Evolutionary conservation across 2,888 invertebrate species (phyloP).

Genomic region (Ennomos fuscantarius): DNA sequence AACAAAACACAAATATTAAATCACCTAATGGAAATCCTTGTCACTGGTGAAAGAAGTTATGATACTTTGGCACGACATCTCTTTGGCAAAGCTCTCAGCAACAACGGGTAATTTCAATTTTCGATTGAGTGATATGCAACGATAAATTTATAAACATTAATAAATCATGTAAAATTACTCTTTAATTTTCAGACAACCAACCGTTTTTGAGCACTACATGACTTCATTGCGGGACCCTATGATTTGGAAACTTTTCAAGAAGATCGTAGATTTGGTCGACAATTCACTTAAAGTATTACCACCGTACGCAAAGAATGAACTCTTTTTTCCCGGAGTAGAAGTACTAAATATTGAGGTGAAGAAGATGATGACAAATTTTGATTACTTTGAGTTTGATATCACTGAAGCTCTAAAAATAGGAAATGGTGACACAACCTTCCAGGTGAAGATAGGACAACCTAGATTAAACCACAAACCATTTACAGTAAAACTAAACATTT

Average conservation of each 20-base stretch:
- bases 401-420: constrained; percentile 83
- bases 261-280: constrained; percentile 83
- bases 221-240: constrained; percentile 89
- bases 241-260: constrained; percentile 88
- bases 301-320: constrained; percentile 85
- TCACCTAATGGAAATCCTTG: constrained; percentile 70
- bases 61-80: constrained; percentile 61
- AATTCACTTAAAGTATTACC: constrained; percentile 83
- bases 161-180: constrained; percentile 11
- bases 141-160: constrained; percentile 32
- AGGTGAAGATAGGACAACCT: constrained; percentile 81
- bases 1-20: constrained; percentile 73
- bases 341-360: constrained; percentile 87
- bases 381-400: constrained; percentile 87
- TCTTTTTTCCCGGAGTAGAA: constrained; percentile 87
- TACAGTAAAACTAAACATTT: constrained; percentile 86
- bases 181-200: constrained; percentile 60
- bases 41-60: constrained; percentile 69
- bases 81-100: constrained; percentile 53
- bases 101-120: constrained; percentile 56
- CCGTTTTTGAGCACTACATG: constrained; percentile 77
- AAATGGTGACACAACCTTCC: constrained; percentile 59
- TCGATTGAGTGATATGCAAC: constrained; percentile 34
- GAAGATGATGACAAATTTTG: constrained; percentile 87
- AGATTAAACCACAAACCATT: constrained; percentile 91